These are phyloP conservation scores for Pelvicachromis taeniatus DNA, from an alignment of 2,113 vertebrate species.

Conservation along the genomic window DNA sequence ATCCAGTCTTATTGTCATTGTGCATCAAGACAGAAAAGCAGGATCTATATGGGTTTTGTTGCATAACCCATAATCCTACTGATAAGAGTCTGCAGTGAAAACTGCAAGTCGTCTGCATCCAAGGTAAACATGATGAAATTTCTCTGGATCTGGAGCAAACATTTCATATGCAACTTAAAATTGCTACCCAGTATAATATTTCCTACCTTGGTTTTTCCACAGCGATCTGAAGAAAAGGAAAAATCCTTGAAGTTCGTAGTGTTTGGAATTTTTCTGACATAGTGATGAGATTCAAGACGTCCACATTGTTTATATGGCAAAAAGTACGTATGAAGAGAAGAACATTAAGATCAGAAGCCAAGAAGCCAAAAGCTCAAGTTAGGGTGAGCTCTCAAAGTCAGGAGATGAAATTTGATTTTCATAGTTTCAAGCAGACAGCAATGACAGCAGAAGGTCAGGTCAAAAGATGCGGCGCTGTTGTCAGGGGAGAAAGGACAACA, in stretches of 20 bases:
- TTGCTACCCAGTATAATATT: background rate
- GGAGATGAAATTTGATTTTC: constrained; percentile 2
- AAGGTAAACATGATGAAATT: background rate
- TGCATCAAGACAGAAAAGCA: background rate
- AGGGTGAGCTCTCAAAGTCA: background rate
- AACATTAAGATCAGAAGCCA: background rate
- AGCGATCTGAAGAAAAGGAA: constrained; percentile 17
- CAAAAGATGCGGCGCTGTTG: background rate
- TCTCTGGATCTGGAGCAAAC: background rate
- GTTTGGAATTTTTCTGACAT: background rate
- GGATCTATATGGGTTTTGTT: background rate
- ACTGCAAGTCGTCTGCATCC: background rate
- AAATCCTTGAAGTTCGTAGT: background rate
- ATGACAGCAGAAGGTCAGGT: background rate
- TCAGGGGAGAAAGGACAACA: background rate
- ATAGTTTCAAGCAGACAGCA: background rate
- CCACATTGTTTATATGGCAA: background rate
- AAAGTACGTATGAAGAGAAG: background rate
- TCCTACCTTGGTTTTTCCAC: constrained; percentile 54
- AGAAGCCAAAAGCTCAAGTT: background rate
- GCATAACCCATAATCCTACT: background rate
- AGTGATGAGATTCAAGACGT: background rate
- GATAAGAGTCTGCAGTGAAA: background rate
- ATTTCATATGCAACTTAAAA: background rate
- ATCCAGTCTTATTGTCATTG: background rate